These are phyloP conservation scores for Columbina picui DNA, from an alignment of 2,113 vertebrate species.

Conservation along the genomic window DNA sequence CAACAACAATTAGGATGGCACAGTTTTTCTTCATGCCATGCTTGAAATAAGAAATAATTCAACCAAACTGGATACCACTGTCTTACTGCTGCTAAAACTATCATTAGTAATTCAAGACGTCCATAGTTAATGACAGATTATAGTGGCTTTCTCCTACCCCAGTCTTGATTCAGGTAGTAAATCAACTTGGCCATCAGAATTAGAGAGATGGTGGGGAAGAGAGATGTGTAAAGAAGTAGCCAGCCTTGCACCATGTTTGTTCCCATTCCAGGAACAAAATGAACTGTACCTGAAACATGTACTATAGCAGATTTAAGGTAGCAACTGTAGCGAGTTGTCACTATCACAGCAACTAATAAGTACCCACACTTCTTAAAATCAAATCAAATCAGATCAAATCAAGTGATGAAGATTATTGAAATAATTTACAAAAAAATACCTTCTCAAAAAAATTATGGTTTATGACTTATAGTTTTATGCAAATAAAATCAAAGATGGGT, in stretches of 20 bases:
- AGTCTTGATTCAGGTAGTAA: background rate
- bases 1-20: background rate
- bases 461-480: background rate
- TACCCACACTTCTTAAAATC: background rate
- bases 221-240: background rate
- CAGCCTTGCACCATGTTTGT: background rate
- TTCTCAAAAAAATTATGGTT: accelerated
- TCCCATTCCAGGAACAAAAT: background rate
- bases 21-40: background rate
- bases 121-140: background rate
- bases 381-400: background rate
- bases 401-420: background rate
- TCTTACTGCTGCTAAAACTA: background rate
- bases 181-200: background rate
- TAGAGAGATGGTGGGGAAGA: background rate
- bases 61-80: background rate
- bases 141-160: background rate
- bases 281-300: background rate
- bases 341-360: background rate
- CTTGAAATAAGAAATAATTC: background rate
- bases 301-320: background rate
- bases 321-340: background rate
- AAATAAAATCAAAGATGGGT: background rate
- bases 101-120: background rate
- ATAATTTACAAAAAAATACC: background rate